Evolutionary conservation across 2,113 vertebrate genomes (phyloP), one percentile per base, ranked within the genome.

Genomic region (Ranitomeya variabilis): DNA sequence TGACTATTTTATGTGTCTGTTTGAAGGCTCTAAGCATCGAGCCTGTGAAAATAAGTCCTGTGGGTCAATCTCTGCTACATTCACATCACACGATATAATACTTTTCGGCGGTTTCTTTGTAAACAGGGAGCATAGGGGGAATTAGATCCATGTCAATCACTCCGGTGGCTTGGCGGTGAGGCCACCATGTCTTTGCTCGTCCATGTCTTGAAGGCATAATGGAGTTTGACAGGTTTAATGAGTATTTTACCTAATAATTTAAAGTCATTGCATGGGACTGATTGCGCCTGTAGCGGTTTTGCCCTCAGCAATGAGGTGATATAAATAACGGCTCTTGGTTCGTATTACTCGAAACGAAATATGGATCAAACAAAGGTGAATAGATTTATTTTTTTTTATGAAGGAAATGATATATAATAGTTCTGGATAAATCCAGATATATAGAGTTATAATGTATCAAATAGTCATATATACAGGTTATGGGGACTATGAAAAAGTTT

Each of bases 1-100:
- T n/a, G 69, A 83, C 87, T 89, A 89, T 89, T 89, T 84, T 76
- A 89, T 78, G 80, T 74, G 66, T 80, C 76, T 80, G 64, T 83
- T 83, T 88, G 80, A 88, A 77, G 80, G 37, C 57, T 89, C 80
- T 83, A 74, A 89, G 73, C 80, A 87, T 87, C 64, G 64, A 77
- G 80, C 57, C 80, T 76, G 79, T 74, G 71, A 64, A 76, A 77
- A 88, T 66, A 83, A 77, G 57, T 64, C 80, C 87, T 84, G 31
- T 84, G 80, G 59, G 80, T 89, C 80, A 84, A 78, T 57, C 71
- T 54, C 45, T 12, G 80, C 71, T 13, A 55, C 51, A 54, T 83
- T 88, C 21, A 23, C 51, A 74, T 88, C 86, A 88, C 86, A 74
- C 13, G 14, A 51, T 60, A 71, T 81, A 67, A 88, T 88, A 82